Evolutionary conservation across 2,888 invertebrate genomes (phyloP), one percentile per base, ranked within the genome.

Genomic region (Polietes domitor): DNA sequence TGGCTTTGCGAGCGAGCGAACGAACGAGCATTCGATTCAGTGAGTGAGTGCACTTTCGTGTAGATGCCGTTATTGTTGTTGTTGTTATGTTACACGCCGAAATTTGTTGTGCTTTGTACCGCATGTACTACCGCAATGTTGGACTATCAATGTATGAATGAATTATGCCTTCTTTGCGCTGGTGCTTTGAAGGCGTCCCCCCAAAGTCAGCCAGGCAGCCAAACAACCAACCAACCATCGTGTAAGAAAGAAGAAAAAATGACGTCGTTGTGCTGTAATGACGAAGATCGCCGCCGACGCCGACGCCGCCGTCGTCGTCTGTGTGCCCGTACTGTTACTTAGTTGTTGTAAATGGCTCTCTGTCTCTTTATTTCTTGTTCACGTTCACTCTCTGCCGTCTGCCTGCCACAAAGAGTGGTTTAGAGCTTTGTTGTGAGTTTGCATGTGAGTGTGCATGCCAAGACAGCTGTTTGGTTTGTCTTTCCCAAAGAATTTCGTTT

Each of bases 111-210:
- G 74, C 68, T 32, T 65, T 47, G 28, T 71, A 83, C 81, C 84
- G 84, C 73, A 77, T 82, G 70, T 77, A 74, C 82, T 82, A 82
- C 85, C 85, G 82, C 77, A 80, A 79, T 74, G 85, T 82, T 82
- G 74, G 78, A 81, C 84, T 84, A 84, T 84, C 84, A 84, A 79
- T 81, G 81, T 81, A 84, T 84, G 84, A 84, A 84, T 84, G 84
- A 84, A 84, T 81, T 84, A 84, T 84, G 84, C 81, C 78, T 84
- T 84, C 78, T 81, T 84, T 72, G 84, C 81, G 81, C 84, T 76
- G 78, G 81, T 81, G 81, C 84, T 84, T 84, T 79, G 78, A 84
- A 81, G 81, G 78, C 84, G 83, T 84, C 83, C 83, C 80, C 77
- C 32, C 6, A 77, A 63, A 79, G 53, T 74, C 70, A 74, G 19